These are phyloP conservation scores for Lobophora halterata DNA, from an alignment of 2,888 invertebrate species.

Conservation along the genomic window DNA sequence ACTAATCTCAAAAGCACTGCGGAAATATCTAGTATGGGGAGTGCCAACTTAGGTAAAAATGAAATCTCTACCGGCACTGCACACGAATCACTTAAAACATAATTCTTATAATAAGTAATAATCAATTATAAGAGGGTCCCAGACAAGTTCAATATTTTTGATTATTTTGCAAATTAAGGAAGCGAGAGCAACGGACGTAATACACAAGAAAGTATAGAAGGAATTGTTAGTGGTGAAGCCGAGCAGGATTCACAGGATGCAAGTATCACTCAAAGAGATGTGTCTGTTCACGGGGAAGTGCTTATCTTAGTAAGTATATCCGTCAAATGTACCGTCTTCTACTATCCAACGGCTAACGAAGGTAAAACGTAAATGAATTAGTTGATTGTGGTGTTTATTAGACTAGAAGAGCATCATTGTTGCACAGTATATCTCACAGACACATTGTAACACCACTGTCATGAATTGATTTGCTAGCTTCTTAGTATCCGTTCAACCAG, in stretches of 20 bases:
- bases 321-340: constrained; percentile 48
- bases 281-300: constrained; percentile 62
- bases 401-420: constrained; percentile 66
- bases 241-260: constrained; percentile 76
- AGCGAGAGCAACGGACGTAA: constrained; percentile 67
- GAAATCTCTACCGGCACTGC: constrained; percentile 70
- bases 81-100: constrained; percentile 67
- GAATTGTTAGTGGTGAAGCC: constrained; percentile 69
- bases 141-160: constrained; percentile 76
- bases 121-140: constrained; percentile 68
- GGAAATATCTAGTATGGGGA: constrained; percentile 60
- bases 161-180: constrained; percentile 80
- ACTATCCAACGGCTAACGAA: constrained; percentile 52
- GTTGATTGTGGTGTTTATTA: constrained; percentile 73
- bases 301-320: constrained; percentile 72
- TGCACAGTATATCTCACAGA: constrained; percentile 68
- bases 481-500: constrained; percentile 58
- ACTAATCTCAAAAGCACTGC: constrained; percentile 61
- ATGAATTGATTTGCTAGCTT: constrained; percentile 77
- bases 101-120: constrained; percentile 47
- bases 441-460: constrained; percentile 69
- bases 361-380: constrained; percentile 67
- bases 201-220: constrained; percentile 75
- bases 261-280: constrained; percentile 65
- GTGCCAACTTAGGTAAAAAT: constrained; percentile 69